Evolutionary conservation across 2,888 invertebrate species (phyloP).

Genomic region (Pristionchus fissidentatus): DNA sequence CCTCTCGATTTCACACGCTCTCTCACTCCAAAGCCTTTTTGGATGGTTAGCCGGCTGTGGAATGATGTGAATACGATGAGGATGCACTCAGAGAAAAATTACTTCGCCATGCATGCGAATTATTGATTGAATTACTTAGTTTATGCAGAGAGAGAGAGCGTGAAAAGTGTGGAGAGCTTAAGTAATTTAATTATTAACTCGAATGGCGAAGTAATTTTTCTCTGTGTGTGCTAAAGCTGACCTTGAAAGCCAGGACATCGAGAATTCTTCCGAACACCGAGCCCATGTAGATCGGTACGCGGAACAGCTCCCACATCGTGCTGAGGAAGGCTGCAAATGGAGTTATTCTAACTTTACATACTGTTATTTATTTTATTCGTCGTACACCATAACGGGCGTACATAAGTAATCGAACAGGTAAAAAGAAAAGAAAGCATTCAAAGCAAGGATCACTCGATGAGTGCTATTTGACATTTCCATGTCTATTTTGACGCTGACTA

Average conservation of each 20-base stretch:
- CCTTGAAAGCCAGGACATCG: conserved; percentile 75
- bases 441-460: neutral
- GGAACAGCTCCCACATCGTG: conserved; percentile 65
- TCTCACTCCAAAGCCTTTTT: no score
- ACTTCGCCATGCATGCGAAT: no score
- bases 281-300: conserved; percentile 70
- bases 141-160: no score
- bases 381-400: no score
- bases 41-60: no score
- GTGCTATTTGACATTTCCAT: neutral
- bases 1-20: no score
- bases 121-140: no score
- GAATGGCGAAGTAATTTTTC: neutral
- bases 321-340: conserved; percentile 54
- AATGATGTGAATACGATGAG: neutral
- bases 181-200: no score
- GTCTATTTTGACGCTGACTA: neutral
- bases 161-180: no score
- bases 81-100: no score
- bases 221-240: neutral
- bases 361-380: conserved; percentile 34
- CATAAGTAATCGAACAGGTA: neutral
- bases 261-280: conserved; percentile 73
- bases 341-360: neutral
- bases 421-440: neutral